A percentile compares a stretch with the other conserved stretches of the same genome.
phyloP scores from a whole-genome alignment of 1,140 invertebrate genomes.

The Aphidius gifuensis region DNA sequence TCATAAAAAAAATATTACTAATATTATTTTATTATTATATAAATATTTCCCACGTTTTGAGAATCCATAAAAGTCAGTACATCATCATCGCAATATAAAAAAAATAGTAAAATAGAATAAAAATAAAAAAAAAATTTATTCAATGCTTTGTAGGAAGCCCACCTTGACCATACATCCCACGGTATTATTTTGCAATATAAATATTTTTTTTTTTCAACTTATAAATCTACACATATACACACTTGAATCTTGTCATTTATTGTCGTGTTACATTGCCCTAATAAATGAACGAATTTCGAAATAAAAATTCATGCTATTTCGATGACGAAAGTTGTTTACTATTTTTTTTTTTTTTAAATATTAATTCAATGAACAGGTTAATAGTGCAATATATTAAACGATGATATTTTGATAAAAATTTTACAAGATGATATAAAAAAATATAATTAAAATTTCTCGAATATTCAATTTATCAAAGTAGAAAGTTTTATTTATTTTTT shows the following conservation, averaged over 20 bases:
- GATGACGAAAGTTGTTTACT: constrained; percentile 17
- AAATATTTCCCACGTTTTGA: too few species aligned
- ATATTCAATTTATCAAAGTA: too few species aligned
- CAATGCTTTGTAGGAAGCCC: not conserved
- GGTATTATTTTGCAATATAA: constrained; percentile 9
- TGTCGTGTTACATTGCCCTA: not conserved
- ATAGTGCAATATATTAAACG: not conserved
- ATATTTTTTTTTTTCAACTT: not conserved
- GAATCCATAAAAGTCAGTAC: not conserved
- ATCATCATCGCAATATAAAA: not conserved
- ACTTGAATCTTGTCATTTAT: constrained; percentile 7
- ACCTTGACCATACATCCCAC: constrained; percentile 17
- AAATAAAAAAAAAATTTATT: too few species aligned
- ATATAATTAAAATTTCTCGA: not conserved
- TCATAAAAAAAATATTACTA: not conserved
- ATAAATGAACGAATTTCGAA: not conserved
- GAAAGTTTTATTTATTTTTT: too few species aligned
- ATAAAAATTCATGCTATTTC: constrained; percentile 1
- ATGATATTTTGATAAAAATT: not conserved
- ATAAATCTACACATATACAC: not conserved
- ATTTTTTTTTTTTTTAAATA: not conserved
- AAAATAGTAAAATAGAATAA: too few species aligned
- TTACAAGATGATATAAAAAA: not conserved
- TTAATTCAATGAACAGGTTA: not conserved
- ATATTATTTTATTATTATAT: not conserved